These are phyloP conservation scores for Narcine bancroftii DNA, from an alignment of 2,113 vertebrate species.

Conservation along the genomic window DNA sequence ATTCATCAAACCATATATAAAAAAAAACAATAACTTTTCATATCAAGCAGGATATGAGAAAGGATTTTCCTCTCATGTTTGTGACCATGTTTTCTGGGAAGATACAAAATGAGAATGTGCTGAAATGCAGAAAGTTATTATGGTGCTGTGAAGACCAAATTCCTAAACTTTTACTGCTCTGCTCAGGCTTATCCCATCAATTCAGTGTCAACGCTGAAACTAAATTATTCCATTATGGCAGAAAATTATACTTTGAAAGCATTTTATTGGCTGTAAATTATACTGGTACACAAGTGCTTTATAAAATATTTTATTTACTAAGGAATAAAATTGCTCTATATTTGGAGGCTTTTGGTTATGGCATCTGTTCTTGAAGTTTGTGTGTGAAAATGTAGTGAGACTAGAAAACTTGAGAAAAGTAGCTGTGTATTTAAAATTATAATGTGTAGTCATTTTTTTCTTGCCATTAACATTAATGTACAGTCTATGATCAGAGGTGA, in stretches of 20 bases:
- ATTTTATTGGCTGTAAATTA: too few relatives aligned
- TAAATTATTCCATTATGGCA: too few relatives aligned
- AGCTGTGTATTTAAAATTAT: background rate
- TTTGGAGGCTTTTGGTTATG: background rate
- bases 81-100: background rate
- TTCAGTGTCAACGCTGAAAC: background rate
- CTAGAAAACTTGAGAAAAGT: background rate
- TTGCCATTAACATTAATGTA: background rate
- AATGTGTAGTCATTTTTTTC: background rate
- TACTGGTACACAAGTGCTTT: too few relatives aligned
- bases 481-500: background rate
- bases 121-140: background rate
- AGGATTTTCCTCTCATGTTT: conserved; percentile 5
- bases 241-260: too few relatives aligned
- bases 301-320: background rate
- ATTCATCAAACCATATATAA: background rate
- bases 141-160: background rate
- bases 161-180: background rate
- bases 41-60: conserved; percentile 29
- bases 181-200: background rate
- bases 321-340: background rate
- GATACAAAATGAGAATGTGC: background rate
- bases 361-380: background rate
- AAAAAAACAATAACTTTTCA: background rate
- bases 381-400: background rate